Conservation (phyloP, 64 coral and sea anemone species). For the Dendrophyllia cribrosa region DNA sequence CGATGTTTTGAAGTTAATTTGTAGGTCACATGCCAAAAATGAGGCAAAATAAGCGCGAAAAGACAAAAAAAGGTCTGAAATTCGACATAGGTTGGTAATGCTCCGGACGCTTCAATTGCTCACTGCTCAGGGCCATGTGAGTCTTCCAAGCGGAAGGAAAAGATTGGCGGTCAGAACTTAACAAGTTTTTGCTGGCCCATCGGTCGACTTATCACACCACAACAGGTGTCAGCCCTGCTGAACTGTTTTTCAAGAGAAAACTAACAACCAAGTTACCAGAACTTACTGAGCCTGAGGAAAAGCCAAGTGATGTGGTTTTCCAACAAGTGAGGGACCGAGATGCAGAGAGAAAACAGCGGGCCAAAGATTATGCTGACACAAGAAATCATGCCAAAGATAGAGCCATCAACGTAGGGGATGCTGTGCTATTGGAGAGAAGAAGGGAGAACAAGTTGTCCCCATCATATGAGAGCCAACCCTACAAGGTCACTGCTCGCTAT, state of each 20-base stretch:
- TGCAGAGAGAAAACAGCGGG: background rate
- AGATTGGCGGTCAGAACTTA: conserved; percentile 39
- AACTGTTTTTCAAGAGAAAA: conserved; percentile 38
- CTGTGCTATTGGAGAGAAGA: conserved; percentile 37
- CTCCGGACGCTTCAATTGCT: no score
- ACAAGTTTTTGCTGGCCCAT: conserved; percentile 59
- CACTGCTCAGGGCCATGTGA: background rate
- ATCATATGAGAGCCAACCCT: conserved; percentile 39
- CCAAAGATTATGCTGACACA: conserved; percentile 31
- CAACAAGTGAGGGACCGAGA: background rate
- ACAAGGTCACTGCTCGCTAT: background rate
- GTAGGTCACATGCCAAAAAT: no score
- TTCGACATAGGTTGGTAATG: no score
- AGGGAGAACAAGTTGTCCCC: conserved; percentile 61
- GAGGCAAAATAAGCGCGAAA: no score
- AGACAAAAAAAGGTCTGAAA: no score
- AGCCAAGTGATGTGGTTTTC: background rate
- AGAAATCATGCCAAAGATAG: background rate
- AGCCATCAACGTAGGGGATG: background rate
- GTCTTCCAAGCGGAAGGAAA: conserved; percentile 38
- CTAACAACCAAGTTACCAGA: no score
- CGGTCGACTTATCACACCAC: conserved; percentile 22
- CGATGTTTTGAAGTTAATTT: no score
- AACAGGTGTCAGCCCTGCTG: conserved; percentile 28
- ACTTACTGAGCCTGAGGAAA: background rate